Evolutionary conservation across 35 echinoderm and acorn worm genomes (phyloP).

Genomic region (Antedon bifida): DNA sequence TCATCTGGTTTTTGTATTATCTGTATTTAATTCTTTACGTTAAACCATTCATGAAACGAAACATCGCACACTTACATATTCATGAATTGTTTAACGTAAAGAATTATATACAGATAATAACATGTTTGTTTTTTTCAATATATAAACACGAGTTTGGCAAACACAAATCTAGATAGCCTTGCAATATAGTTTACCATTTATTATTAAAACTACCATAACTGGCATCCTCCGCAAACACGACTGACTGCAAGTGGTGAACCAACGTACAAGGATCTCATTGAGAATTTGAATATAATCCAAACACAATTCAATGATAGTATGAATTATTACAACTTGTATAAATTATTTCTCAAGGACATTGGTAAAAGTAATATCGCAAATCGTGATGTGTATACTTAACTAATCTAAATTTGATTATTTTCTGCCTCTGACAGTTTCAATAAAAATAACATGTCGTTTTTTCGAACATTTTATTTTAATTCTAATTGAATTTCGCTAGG

Average conservation of each 20-base stretch:
- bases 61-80: too few relatives aligned
- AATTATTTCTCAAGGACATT: neutral
- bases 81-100: too few relatives aligned
- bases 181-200: neutral
- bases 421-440: neutral
- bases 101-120: too few relatives aligned
- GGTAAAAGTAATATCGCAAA: neutral
- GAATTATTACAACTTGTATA: neutral
- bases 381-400: neutral
- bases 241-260: neutral
- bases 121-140: too few relatives aligned
- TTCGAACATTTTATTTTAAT: neutral
- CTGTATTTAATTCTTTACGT: too few relatives aligned
- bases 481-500: neutral
- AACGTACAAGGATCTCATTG: neutral
- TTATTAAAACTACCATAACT: neutral
- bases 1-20: too few relatives aligned
- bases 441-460: neutral
- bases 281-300: neutral
- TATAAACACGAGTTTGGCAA: too few relatives aligned
- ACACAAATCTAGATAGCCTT: too few relatives aligned
- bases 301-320: neutral
- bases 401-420: neutral
- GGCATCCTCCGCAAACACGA: neutral
- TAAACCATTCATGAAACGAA: too few relatives aligned